These are phyloP conservation scores for Rhagonycha lutea DNA, from an alignment of 2,888 invertebrate genomes.

Conservation along the genomic window DNA sequence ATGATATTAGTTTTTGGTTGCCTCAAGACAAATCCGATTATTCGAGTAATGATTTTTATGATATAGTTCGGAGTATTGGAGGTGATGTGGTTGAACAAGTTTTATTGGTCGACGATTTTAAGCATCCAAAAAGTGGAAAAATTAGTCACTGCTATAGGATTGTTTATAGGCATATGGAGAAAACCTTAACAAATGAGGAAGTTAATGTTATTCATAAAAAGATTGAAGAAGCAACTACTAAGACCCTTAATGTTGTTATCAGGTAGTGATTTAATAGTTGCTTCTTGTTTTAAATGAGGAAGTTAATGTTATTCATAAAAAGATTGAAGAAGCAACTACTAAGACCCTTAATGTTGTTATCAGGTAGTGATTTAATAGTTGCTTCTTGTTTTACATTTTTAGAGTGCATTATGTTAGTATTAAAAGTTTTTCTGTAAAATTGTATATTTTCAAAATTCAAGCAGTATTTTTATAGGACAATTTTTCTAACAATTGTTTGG, in stretches of 20 bases:
- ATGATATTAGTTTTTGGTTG: slow-evolving; percentile 97
- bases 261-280: slow-evolving; percentile 43
- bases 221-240: slow-evolving; percentile 65
- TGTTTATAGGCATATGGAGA: slow-evolving; percentile 89
- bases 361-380: slow-evolving; percentile 43
- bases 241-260: slow-evolving; percentile 57
- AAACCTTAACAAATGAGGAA: slow-evolving; percentile 84
- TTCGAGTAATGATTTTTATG: slow-evolving; percentile 87
- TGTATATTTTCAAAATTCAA: neutral
- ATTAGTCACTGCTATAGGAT: slow-evolving; percentile 91
- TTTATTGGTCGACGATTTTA: slow-evolving; percentile 81
- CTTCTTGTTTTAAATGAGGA: slow-evolving; percentile 74
- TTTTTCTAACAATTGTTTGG: neutral
- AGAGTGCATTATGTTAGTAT: neutral
- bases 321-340: slow-evolving; percentile 66
- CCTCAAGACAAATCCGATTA: slow-evolving; percentile 69
- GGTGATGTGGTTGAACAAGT: slow-evolving; percentile 95
- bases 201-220: slow-evolving; percentile 81
- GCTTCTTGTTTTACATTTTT: neutral
- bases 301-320: slow-evolving; percentile 80
- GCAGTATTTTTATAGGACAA: neutral
- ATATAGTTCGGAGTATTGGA: slow-evolving; percentile 84
- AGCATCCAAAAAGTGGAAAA: slow-evolving; percentile 80
- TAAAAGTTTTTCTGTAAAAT: neutral
- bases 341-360: slow-evolving; percentile 57